Evolutionary conservation across 2,888 invertebrate species (phyloP).

Genomic region (Lasius fuliginosus): DNA sequence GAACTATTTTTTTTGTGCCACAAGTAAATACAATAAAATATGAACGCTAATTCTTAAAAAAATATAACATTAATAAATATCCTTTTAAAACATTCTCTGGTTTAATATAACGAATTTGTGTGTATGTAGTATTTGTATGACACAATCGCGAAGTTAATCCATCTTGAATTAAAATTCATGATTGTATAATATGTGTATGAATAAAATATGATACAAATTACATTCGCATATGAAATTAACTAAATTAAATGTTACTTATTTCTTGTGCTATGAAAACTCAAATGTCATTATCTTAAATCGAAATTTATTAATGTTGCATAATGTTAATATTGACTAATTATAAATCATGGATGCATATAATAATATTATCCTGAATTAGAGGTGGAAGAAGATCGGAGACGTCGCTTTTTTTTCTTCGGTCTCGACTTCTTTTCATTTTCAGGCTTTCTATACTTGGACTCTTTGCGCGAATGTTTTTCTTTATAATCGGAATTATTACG

Average conservation of each 20-base stretch:
- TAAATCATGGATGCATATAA: constrained; percentile 1
- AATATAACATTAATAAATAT: constrained; percentile 27
- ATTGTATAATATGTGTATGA: constrained; percentile 8
- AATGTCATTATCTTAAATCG: constrained; percentile 16
- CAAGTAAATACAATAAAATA: constrained; percentile 8
- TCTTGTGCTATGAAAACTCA: background rate
- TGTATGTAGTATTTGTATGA: background rate
- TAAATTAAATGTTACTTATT: constrained; percentile 1
- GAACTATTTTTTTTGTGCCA: background rate
- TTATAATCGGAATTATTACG: constrained; percentile 58
- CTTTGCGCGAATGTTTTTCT: constrained; percentile 74
- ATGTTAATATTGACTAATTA: constrained; percentile 10
- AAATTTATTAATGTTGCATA: constrained; percentile 15
- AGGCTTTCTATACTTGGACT: constrained; percentile 74
- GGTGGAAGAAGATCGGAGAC: constrained; percentile 64
- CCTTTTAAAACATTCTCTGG: background rate
- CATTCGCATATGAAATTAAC: constrained; percentile 7
- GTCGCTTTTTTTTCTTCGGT: constrained; percentile 68
- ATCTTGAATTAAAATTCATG: background rate
- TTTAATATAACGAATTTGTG: constrained; percentile 3
- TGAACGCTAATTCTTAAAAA: constrained; percentile 14
- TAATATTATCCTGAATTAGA: constrained; percentile 59
- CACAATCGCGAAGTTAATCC: background rate
- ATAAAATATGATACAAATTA: background rate
- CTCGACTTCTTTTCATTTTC: constrained; percentile 77